phyloP scores from a whole-genome alignment of 2,888 invertebrate species.

The Agrenia bidenticulata region DNA sequence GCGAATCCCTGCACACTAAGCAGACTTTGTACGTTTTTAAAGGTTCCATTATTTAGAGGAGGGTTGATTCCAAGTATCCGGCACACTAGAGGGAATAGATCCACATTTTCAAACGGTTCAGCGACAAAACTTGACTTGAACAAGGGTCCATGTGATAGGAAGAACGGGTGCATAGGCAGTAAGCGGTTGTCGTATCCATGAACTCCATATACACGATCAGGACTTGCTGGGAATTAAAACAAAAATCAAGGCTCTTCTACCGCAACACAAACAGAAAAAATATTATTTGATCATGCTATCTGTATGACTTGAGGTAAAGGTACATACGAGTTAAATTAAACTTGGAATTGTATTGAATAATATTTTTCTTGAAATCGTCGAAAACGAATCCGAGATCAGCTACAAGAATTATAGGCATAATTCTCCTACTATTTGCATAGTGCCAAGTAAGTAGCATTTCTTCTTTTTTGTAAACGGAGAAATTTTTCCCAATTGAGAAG shows the following conservation, averaged over 20 bases:
- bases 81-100: constrained; percentile 67
- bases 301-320: too few relatives aligned
- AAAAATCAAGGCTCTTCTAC: too few relatives aligned
- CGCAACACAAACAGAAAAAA: too few relatives aligned
- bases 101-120: constrained; percentile 65
- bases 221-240: constrained; percentile 57
- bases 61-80: constrained; percentile 62
- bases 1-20: constrained; percentile 20
- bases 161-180: constrained; percentile 67
- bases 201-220: constrained; percentile 61
- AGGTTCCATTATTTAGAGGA: constrained; percentile 60
- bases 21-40: constrained; percentile 44
- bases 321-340: constrained; percentile 59
- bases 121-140: constrained; percentile 57
- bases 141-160: constrained; percentile 69
- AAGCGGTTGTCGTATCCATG: constrained; percentile 69
- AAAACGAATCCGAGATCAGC: constrained; percentile 66
- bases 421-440: constrained; percentile 63
- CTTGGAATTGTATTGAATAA: constrained; percentile 57
- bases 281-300: too few relatives aligned
- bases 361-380: constrained; percentile 60
- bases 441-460: constrained; percentile 65
- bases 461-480: constrained; percentile 64
- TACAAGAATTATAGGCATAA: constrained; percentile 65
- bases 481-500: constrained; percentile 58